Evolutionary conservation across 1,140 invertebrate genomes (phyloP), one percentile per base, ranked within the genome.

Genomic region (Gonatopus flavifemur): DNA sequence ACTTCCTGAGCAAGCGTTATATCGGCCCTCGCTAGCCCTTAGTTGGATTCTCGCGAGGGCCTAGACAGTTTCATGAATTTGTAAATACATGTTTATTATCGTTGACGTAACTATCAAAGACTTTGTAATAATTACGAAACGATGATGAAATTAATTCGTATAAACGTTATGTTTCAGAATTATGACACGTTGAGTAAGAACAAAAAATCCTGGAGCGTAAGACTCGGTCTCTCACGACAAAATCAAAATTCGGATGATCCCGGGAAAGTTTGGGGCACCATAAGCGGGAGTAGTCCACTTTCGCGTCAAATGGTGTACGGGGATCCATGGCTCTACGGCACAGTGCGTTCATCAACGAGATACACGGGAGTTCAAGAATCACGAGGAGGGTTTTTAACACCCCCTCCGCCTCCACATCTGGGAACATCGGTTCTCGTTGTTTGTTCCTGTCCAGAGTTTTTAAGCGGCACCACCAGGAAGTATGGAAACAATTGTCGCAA

Each of bases 301-400:
- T 87, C 86, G 31, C 87, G 88, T 69, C 89, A 88, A 65, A 91
- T 91, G 88, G 86, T 89, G 55, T 90, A 90, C 74, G 86, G 68
- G 1, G 88, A 91, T 55, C 86, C 87, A 22, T 91, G 88, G 88
- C 80, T 91, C 1, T 91, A 91, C 59, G 87, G 88, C 47, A 88
- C 87, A 3, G 83, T 88, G 1, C 77, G 86, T 52, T 80, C 84
- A 2, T 80, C 84, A 37, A 80, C 82, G 43, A n/a, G n/a, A n/a
- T n/a, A n/a, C n/a, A 64, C 66, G 20, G 45, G 44, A 24, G 24
- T 54, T 25, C 37, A 64, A 30, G 64, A 59, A 24, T 56, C 28
- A 20, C 57, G 56, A 16, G n/a, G n/a, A n/a, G 47, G 49, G 36
- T 61, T 57, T 40, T 30, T 66, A 51, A 49, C 55, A 52, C 55